These are phyloP conservation scores for Parauchenoglanis ngamensis DNA, from an alignment of 2,797 vertebrate genomes.

Conservation along the genomic window DNA sequence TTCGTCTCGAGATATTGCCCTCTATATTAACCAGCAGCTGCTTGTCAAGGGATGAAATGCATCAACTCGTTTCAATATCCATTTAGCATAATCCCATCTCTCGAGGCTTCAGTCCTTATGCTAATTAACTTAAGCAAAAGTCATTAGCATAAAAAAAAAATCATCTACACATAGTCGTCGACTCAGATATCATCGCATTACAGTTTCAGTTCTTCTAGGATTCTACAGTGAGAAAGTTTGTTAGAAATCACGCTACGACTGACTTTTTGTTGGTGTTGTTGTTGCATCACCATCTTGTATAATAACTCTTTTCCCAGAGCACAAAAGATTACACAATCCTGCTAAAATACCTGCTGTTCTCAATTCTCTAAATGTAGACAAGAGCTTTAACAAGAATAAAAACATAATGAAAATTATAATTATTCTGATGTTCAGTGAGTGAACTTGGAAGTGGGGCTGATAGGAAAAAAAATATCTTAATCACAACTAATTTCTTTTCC, in stretches of 20 bases:
- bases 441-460: not conserved
- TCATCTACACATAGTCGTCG: constrained; percentile 4
- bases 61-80: constrained; percentile 37
- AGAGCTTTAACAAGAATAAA: constrained; percentile 4
- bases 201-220: not conserved
- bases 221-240: not conserved
- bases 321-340: not conserved
- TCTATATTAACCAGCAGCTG: constrained; percentile 34
- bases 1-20: constrained; percentile 25
- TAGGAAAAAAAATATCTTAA: not conserved
- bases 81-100: constrained; percentile 47
- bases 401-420: not conserved
- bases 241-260: not conserved
- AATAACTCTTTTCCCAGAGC: not conserved
- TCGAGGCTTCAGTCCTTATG: constrained; percentile 24
- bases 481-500: not conserved
- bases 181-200: not conserved
- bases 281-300: not conserved
- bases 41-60: constrained; percentile 36
- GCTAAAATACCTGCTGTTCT: not conserved
- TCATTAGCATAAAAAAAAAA: constrained; percentile 42
- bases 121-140: constrained; percentile 39
- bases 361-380: not conserved
- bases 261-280: not conserved
- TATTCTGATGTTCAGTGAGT: constrained; percentile 3